These are phyloP conservation scores for Murina feae DNA, from an alignment of 2,113 vertebrate species.

Conservation along the genomic window DNA sequence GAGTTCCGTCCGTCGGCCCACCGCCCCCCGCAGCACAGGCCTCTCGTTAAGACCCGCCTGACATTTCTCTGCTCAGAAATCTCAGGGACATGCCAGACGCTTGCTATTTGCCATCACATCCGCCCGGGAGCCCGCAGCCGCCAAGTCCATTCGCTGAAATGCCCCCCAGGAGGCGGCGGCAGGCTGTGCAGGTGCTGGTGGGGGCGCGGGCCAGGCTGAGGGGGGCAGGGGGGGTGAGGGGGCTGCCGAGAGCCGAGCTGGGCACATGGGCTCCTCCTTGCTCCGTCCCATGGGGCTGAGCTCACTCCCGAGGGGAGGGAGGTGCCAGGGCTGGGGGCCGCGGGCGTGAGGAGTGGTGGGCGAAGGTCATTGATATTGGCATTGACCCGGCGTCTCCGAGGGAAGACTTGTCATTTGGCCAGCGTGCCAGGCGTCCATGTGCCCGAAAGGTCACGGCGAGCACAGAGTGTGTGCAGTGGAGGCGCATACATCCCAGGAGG, in stretches of 20 bases:
- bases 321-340: not conserved
- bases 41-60: slow-evolving; percentile 86
- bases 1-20: slow-evolving; percentile 80
- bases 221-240: not conserved
- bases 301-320: not conserved
- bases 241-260: not conserved
- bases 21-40: slow-evolving; percentile 81
- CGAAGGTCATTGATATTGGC: slow-evolving; percentile 63
- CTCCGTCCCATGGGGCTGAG: not conserved
- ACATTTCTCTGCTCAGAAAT: slow-evolving; percentile 84
- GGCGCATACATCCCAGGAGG: slow-evolving; percentile 78
- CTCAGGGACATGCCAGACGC: slow-evolving; percentile 80
- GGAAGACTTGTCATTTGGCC: slow-evolving; percentile 81
- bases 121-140: slow-evolving; percentile 78
- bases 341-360: not conserved
- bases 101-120: slow-evolving; percentile 83
- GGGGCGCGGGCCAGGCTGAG: not conserved
- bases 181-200: slow-evolving; percentile 4
- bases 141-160: slow-evolving; percentile 72
- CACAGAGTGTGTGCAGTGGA: slow-evolving; percentile 80
- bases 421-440: slow-evolving; percentile 80
- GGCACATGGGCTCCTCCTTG: not conserved
- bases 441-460: slow-evolving; percentile 83
- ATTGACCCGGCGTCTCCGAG: slow-evolving; percentile 64
- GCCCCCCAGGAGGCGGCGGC: slow-evolving; percentile 66